Base-by-base conservation (phyloP, 1,140 invertebrate species). In the Heliconius nattereri region DNA sequence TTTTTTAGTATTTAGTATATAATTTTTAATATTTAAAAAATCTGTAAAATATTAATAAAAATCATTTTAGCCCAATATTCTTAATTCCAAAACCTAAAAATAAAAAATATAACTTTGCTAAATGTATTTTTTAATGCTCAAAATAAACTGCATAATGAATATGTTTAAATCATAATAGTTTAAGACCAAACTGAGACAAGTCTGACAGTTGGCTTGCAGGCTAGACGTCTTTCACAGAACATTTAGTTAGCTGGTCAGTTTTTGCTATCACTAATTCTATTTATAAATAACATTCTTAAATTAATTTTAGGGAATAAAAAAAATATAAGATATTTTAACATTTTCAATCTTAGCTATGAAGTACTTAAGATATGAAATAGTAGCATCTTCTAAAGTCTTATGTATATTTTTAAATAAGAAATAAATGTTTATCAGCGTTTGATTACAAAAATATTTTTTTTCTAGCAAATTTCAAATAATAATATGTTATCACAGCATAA, bases 81-180 rank as follows among this genome's bases (percentile, higher is more conserved):
- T 6, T 45, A 16, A 16, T 52, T 52, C 7, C 19, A 20, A 20
- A 52, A 52, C 19, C 16, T 20, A 7, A 52, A 52, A 52, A 52
- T 52, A 7, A 20, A 52, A 52, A 20, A 7, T 52, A 52, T 19
- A 52, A 20, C 19, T 52, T 7, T 19, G 7, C 7, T 52, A 52
- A 29, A 66, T 66, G 26, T 26, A 66, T 66, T 76, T 16, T 76
- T 16, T 54, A 71, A n/a, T 35, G 6, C 19, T 76, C 16, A 11
- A 70, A 76, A 76, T 71, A 76, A 76, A 76, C 60, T 37, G 32
- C 37, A 37, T 19, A 70, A 76, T 76, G 35, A 76, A 76, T 76
- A 70, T 70, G 37, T 45, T 66, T 76, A 45, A 76, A 76, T 76
- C 23, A 76, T 76, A 70, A 76, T 60, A 40, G 29, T 32, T 71